These are phyloP conservation scores for Manis pentadactyla DNA, from an alignment of 2,797 vertebrate species.

Conservation along the genomic window DNA sequence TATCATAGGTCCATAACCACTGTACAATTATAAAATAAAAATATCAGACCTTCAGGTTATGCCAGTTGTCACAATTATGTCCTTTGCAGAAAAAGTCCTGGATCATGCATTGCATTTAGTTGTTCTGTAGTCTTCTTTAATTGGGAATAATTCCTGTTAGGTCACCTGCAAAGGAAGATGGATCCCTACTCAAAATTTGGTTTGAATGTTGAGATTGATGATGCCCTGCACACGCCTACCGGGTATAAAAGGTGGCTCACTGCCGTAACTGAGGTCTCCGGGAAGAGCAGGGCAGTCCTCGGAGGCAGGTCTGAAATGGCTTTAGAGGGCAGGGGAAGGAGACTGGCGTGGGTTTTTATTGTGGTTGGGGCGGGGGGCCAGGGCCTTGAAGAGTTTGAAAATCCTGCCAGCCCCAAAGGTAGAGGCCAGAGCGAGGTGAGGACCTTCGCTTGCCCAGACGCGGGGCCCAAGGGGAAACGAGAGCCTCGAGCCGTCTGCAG, in stretches of 20 bases:
- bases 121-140: constrained; percentile 1
- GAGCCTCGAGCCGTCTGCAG: not conserved
- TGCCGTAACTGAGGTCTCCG: not conserved
- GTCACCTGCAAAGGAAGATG: not conserved
- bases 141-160: not conserved
- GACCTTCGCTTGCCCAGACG: not conserved
- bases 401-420: not conserved
- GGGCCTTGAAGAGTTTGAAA: not conserved
- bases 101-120: not conserved
- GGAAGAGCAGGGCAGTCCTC: not conserved
- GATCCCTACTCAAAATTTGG: not conserved
- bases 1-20: not conserved
- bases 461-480: not conserved
- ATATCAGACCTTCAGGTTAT: not conserved
- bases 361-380: not conserved
- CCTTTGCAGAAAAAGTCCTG: not conserved
- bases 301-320: not conserved
- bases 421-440: no score
- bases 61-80: not conserved
- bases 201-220: not conserved
- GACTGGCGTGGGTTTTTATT: not conserved
- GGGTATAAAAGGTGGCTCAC: not conserved
- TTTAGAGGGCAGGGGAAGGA: not conserved
- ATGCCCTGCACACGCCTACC: not conserved
- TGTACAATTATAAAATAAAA: not conserved